Percentiles rank a stretch among this genome's conserved stretches.
These are phyloP conservation scores for Hirtodrosophila confusa DNA, from an alignment of 2,888 invertebrate species.

Conservation along the genomic window DNA sequence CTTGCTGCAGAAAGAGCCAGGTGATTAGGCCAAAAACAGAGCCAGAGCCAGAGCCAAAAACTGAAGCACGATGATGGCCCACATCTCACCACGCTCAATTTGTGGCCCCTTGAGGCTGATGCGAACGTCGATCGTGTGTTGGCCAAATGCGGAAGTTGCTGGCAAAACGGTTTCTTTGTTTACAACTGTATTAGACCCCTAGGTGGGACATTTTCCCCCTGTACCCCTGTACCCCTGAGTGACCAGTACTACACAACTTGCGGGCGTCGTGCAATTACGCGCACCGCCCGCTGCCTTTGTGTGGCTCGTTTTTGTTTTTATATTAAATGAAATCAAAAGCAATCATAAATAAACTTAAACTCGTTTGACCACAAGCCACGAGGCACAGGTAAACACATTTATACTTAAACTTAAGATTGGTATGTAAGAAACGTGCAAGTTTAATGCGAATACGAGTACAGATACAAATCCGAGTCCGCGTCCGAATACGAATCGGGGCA, in stretches of 20 bases:
- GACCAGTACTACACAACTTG: conserved; percentile 39
- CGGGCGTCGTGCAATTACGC: conserved; percentile 72
- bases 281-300: conserved; percentile 73
- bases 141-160: conserved; percentile 62
- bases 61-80: conserved; percentile 24
- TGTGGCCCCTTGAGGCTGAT: conserved; percentile 32
- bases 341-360: conserved; percentile 78
- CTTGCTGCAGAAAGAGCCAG: conserved; percentile 20
- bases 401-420: conserved; percentile 66
- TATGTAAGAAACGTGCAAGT: conserved; percentile 75
- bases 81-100: conserved; percentile 31
- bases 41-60: conserved; percentile 1
- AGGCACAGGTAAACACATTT: conserved; percentile 37
- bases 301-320: conserved; percentile 39
- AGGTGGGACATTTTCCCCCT: conserved; percentile 44
- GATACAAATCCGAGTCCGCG: conserved; percentile 16
- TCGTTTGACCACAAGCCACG: conserved; percentile 69
- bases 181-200: conserved; percentile 71
- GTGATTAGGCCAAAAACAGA: conserved; percentile 44
- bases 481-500: conserved; percentile 17
- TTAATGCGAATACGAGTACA: conserved; percentile 49
- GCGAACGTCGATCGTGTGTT: conserved; percentile 36
- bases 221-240: neutral
- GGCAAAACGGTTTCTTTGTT: conserved; percentile 60
- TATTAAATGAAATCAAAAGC: conserved; percentile 78